These are phyloP conservation scores for Dasyurus viverrinus DNA, from an alignment of 2,113 vertebrate species.

Conservation along the genomic window DNA sequence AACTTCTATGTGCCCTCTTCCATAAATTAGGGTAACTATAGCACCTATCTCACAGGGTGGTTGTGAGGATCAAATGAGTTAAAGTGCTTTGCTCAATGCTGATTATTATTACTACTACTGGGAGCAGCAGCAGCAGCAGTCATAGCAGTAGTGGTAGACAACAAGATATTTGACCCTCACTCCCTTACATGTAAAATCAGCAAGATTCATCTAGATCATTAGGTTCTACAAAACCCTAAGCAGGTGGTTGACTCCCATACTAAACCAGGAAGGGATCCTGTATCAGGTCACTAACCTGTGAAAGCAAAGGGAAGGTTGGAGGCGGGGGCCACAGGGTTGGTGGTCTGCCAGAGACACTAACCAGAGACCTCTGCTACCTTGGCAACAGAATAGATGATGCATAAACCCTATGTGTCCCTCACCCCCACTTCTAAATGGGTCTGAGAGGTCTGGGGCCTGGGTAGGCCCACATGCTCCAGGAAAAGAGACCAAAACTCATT, in stretches of 20 bases:
- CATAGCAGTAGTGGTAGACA: too few species aligned
- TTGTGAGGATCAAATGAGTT: neutral
- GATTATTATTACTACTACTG: too few species aligned
- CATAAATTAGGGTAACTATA: neutral
- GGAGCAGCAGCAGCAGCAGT: too few species aligned
- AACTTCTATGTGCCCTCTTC: neutral
- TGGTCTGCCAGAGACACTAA: neutral
- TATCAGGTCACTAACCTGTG: neutral
- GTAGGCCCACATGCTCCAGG: neutral
- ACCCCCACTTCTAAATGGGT: neutral
- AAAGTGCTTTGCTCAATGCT: neutral
- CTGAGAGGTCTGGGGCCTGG: neutral
- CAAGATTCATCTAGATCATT: neutral
- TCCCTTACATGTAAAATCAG: neutral
- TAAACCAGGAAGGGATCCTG: neutral
- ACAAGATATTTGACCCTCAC: neutral
- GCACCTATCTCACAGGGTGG: neutral
- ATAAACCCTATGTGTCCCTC: neutral
- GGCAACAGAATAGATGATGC: neutral
- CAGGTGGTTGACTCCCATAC: neutral
- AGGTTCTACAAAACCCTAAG: neutral
- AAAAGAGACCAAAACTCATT: neutral
- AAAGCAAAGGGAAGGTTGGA: conserved; percentile 15
- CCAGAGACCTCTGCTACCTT: neutral
- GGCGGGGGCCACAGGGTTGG: neutral